Evolutionary conservation across 2,113 vertebrate genomes (phyloP), one percentile per base, ranked within the genome.

Genomic region (Apteryx owenii): DNA sequence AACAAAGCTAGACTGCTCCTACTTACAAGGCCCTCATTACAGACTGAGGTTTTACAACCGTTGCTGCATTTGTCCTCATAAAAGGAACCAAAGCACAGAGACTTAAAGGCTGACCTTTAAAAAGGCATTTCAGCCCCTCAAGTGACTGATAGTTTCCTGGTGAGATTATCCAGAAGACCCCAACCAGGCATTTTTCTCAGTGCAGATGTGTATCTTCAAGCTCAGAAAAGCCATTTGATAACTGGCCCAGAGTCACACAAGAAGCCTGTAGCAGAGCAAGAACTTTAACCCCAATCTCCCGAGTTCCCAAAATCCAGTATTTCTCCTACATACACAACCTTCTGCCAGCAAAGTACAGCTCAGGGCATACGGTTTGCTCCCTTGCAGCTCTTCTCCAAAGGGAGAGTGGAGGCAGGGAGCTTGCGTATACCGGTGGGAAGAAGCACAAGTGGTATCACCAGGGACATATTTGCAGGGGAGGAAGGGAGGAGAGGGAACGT

Each of bases 381-480:
- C 17, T 56, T 72, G 9, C 26, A 65, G 62, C 13, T 81, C 26
- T 6, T 79, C n/a, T 89, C 50, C 23, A 18, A 70, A 56, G 3
- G 12, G 23, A 82, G 19, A 13, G 21, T 13, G 29, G 86, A n/a
- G 20, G 9, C 1, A 3, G 15, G 4, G 12, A 1, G 4, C 9
- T 23, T 38, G 17, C 12, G 42, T 9, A 5, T 0, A 0, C 19
- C 17, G 3, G 11, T 69, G n/a, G 22, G 40, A 89, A 5, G 61
- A 72, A 53, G 11, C 1, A 0, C 0, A 1, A 44, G 40, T 16
- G 10, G 28, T 60, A 48, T 12, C 1, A 0, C 7, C 36, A 48
- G 38, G 29, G 28, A 12, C 0, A 0, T 29, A 4, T 62, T 42
- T 36, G 25, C 33, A 50, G 9, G 13, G 5, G 2, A 33, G 4